Base-by-base conservation (phyloP, 2,888 invertebrate genomes). In the Dynastes hyllus region DNA sequence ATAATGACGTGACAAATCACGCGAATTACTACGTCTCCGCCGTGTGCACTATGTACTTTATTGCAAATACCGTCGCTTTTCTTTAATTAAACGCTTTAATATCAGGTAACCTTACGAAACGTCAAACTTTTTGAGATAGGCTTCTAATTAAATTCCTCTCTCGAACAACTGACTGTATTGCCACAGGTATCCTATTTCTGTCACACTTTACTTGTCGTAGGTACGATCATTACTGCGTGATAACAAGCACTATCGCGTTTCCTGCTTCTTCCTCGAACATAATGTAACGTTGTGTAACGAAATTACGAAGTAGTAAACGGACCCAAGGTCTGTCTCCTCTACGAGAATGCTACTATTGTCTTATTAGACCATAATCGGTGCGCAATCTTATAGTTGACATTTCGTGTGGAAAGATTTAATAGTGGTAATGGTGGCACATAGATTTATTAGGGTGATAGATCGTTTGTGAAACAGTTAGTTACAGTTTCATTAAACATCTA, bases 171-270 rank as follows among this genome's bases (percentile, higher is more conserved):
- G 16, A 37, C 32, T 29, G 13, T 11, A 69, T 69, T 69, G 51
- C 69, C 27, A 69, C 69, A 69, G 69, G 69, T 69, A 51, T 51
- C 51, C 29, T 51, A 40, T 51, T 69, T 51, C 50, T 69, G 69
- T 69, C 29, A 27, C 69, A 69, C 66, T 69, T 29, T 63, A 27
- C 32, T 32, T 32, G 27, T 63, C 32, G 32, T 32, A 32, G 4
- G 32, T 32, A 32, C 51, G 69, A 51, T 29, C 29, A 69, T 51
- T 69, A 16, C 27, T 32, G 51, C 22, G 53, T 27, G 22, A n/a
- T 51, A 69, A 51, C 50, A 27, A 69, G 50, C 6, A 51, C 50
- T 50, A 51, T 51, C 51, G 50, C 29, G 13, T 45, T 69, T 69
- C 16, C 69, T 69, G 9, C 69, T 22, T 2, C 27, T 69, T 69